Conservation (phyloP, 2,888 invertebrate genomes). For the Lymantria dispar region DNA sequence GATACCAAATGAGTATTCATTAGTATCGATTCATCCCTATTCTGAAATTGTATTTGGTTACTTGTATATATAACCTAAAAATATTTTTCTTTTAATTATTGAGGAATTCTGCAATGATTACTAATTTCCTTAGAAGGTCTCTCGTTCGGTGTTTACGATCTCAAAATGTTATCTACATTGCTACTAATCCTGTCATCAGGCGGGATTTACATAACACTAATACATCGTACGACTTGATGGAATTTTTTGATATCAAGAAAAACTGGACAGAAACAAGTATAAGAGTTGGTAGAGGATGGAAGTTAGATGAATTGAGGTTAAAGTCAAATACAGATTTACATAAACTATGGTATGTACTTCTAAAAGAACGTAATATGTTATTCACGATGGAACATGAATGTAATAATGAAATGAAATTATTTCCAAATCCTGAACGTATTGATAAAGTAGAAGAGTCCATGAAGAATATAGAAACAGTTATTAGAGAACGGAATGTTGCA, state of each 20-base stretch:
- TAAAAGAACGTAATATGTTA: conserved; percentile 98
- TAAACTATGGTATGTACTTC: conserved; percentile 94
- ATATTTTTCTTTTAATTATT: neutral
- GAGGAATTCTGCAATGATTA: conserved; percentile 38
- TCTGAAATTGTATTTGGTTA: no score
- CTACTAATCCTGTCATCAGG: conserved; percentile 23
- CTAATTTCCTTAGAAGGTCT: conserved; percentile 39
- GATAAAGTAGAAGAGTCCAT: conserved; percentile 98
- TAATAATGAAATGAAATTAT: conserved; percentile 84
- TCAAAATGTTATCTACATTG: conserved; percentile 37
- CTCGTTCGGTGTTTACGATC: conserved; percentile 38
- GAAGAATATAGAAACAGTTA: conserved; percentile 94
- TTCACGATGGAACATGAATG: conserved; percentile 96
- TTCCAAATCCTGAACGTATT: conserved; percentile 95
- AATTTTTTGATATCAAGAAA: conserved; percentile 93
- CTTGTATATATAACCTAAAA: no score
- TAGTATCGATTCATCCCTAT: no score
- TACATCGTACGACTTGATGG: conserved; percentile 84
- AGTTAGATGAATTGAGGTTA: conserved; percentile 92
- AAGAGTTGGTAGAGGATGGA: conserved; percentile 94
- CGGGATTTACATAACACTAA: conserved; percentile 63
- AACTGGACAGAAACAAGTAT: conserved; percentile 91
- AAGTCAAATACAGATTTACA: conserved; percentile 98
- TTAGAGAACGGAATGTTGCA: conserved; percentile 95
- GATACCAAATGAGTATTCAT: no score